Conservation (phyloP, 2,113 vertebrate species). For the Ctenomys sociabilis region DNA sequence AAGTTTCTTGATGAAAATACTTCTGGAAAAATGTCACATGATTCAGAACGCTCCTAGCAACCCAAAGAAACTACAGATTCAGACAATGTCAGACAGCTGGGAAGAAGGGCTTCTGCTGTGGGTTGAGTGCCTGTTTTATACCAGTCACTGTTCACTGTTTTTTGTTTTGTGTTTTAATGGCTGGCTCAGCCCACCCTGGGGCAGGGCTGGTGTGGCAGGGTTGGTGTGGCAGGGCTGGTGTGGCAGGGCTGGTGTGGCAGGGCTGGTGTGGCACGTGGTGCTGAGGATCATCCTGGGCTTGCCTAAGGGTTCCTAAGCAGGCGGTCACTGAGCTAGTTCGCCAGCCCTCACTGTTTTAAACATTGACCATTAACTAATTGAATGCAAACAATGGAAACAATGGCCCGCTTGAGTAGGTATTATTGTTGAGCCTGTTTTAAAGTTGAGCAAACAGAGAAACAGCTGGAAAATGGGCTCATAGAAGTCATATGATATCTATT, state of each 20-base stretch:
- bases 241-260: no score
- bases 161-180: no score
- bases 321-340: no score
- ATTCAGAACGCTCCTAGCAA: not conserved
- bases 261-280: no score
- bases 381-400: not conserved
- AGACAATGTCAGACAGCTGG: not conserved
- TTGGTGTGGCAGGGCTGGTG: no score
- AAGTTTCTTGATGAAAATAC: not conserved
- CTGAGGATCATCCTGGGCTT: no score
- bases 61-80: not conserved
- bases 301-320: no score
- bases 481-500: not conserved
- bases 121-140: not conserved
- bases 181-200: no score
- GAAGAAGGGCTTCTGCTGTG: not conserved
- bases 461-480: not conserved
- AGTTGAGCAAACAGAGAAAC: slow-evolving; percentile 10
- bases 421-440: not conserved
- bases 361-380: not conserved
- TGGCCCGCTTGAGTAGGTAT: not conserved
- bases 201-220: no score
- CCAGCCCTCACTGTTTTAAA: not conserved
- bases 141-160: not conserved
- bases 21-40: not conserved